Percentiles rank a stretch among this genome's conserved stretches.
These are phyloP conservation scores for Ranitomeya imitator DNA, from an alignment of 2,113 vertebrate genomes.

Conservation along the genomic window DNA sequence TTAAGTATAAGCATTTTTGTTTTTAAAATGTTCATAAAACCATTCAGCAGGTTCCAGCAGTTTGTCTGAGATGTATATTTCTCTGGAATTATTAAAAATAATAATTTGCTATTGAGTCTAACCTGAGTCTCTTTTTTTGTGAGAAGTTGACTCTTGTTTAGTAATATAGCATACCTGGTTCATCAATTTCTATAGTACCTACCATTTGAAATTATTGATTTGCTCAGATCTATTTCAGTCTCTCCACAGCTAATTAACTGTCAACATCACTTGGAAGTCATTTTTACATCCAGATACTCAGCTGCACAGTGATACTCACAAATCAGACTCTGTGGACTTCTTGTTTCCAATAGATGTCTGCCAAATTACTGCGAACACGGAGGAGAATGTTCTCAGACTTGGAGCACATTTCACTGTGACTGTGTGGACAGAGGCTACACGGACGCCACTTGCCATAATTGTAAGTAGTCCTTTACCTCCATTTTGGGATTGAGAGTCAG, in stretches of 20 bases:
- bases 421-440: constrained; percentile 85
- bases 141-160: constrained; percentile 49
- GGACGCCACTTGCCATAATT: constrained; percentile 88
- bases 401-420: constrained; percentile 87
- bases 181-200: constrained; percentile 49
- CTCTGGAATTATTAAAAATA: constrained; percentile 14
- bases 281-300: constrained; percentile 26
- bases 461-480: constrained; percentile 75
- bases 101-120: constrained; percentile 37
- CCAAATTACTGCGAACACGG: constrained; percentile 95
- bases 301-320: constrained; percentile 6
- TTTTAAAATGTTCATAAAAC: too few species aligned
- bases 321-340: constrained; percentile 16
- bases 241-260: constrained; percentile 57
- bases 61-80: not conserved
- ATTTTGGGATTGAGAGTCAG: not conserved
- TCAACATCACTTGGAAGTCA: constrained; percentile 48
- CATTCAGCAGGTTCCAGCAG: too few species aligned
- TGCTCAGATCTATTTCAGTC: constrained; percentile 52
- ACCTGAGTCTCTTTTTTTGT: constrained; percentile 21
- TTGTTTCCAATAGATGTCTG: constrained; percentile 79
- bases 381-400: constrained; percentile 89
- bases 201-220: constrained; percentile 56
- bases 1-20: too few species aligned
- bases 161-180: constrained; percentile 51